Conservation (phyloP, 2,113 vertebrate genomes). For the Caranx melampygus region DNA sequence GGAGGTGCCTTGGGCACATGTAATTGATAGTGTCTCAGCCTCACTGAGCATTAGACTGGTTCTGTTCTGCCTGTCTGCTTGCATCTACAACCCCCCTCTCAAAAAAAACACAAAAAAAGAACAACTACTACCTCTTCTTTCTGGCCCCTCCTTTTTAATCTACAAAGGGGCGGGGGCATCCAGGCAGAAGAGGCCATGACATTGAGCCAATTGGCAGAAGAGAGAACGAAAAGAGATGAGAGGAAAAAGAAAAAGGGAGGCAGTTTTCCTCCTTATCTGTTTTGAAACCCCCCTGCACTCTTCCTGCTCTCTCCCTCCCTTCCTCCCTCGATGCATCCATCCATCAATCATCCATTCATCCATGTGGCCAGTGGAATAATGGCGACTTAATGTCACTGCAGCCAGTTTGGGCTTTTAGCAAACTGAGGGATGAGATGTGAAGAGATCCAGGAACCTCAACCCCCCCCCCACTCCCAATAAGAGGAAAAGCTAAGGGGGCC, state of each 20-base stretch:
- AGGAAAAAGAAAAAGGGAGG: conserved; percentile 7
- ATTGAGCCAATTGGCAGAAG: conserved; percentile 42
- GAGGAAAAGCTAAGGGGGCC: conserved; percentile 40
- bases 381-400: not conserved
- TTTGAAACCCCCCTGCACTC: conserved; percentile 13
- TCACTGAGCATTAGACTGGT: conserved; percentile 68
- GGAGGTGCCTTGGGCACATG: conserved; percentile 62
- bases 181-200: conserved; percentile 59
- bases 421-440: conserved; percentile 4
- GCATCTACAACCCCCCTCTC: not conserved
- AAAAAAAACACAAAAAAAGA: not conserved
- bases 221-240: conserved; percentile 13
- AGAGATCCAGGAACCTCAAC: conserved; percentile 26
- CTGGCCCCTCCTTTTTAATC: conserved; percentile 12
- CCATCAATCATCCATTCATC: conserved; percentile 37
- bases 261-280: conserved; percentile 22
- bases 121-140: conserved; percentile 12
- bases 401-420: not conserved
- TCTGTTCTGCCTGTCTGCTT: conserved; percentile 51
- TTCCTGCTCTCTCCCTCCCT: conserved; percentile 12
- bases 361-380: conserved; percentile 23
- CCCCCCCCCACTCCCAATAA: not conserved
- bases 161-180: conserved; percentile 24
- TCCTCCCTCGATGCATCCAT: conserved; percentile 13
- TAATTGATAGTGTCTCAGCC: conserved; percentile 64